phyloP scores from a whole-genome alignment of 2,888 invertebrate genomes.

The Hydrotaea diabolus region DNA sequence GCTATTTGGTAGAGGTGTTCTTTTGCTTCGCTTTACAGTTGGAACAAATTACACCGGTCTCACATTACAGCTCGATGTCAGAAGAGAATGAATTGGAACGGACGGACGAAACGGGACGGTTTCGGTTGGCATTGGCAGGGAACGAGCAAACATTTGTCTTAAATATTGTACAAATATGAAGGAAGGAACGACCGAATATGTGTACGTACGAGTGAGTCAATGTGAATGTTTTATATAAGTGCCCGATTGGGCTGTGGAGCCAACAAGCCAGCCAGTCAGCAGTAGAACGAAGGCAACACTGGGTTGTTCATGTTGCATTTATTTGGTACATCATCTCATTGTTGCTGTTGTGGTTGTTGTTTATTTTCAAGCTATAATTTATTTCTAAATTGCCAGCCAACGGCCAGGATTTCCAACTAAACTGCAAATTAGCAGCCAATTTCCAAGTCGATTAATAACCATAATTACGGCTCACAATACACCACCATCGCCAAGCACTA shows the following conservation, averaged over 20 bases:
- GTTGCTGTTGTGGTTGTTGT: slow-evolving; percentile 72
- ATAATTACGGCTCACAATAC: slow-evolving; percentile 77
- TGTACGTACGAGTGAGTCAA: too few species aligned
- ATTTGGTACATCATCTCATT: slow-evolving; percentile 65
- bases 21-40: slow-evolving; percentile 45
- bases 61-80: slow-evolving; percentile 56
- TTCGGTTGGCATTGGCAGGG: slow-evolving; percentile 19
- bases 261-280: neutral
- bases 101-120: too few species aligned
- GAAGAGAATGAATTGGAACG: neutral
- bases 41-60: slow-evolving; percentile 60
- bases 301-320: slow-evolving; percentile 46
- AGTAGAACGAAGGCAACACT: slow-evolving; percentile 12
- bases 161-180: slow-evolving; percentile 40
- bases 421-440: slow-evolving; percentile 85
- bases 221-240: too few species aligned
- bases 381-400: slow-evolving; percentile 83
- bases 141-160: slow-evolving; percentile 60
- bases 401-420: slow-evolving; percentile 85
- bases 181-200: neutral
- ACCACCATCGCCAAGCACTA: slow-evolving; percentile 44
- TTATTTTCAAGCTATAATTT: slow-evolving; percentile 82
- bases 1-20: slow-evolving; percentile 25
- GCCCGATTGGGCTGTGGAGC: too few species aligned
- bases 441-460: slow-evolving; percentile 83